Evolutionary conservation across 2,888 invertebrate genomes (phyloP), one percentile per base, ranked within the genome.

Genomic region (Poecilus cupreus): DNA sequence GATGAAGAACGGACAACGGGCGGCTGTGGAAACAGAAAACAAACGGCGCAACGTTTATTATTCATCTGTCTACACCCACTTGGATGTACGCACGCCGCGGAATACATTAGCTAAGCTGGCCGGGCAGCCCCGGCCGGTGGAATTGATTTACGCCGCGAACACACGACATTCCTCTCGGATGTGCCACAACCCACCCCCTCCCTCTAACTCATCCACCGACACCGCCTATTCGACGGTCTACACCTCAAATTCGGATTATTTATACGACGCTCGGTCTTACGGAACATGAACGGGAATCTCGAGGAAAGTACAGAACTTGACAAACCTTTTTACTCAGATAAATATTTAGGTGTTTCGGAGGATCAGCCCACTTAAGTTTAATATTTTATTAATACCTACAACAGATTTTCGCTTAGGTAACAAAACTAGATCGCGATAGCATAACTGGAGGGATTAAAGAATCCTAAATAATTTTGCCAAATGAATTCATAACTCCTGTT

Each of bases 11-110:
- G 20, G 43, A 72, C 24, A 10, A 16, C 43, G 32, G 54, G 70
- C 26, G 75, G 79, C 79, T 54, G 72, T 74, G 75, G 54, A 80
- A 46, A 51, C 24, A 57, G 74, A 80, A 80, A 80, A 74, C 74
- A 80, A 80, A 80, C 72, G 74, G 72, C 79, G 57, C 70, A 70
- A 57, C 80, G 81, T 81, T 81, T 81, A 81, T 81, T 81, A 81
- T 81, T 81, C 81, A 81, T 60, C 75, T 81, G 81, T 81, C 75
- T 81, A 81, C 81, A 81, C 81, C 81, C 81, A 81, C 81, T 80
- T 80, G 80, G 72, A 72, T 79, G 51, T 51, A 68, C 79, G 79
- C 51, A 70, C 68, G 79, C 76, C 76, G 78, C 39, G 26, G 79
- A 57, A 80, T 80, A 80, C 57, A 72, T 72, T 80, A 74, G 72